These are phyloP conservation scores for Acanthopagrus latus DNA, from an alignment of 2,797 vertebrate genomes.

Conservation along the genomic window DNA sequence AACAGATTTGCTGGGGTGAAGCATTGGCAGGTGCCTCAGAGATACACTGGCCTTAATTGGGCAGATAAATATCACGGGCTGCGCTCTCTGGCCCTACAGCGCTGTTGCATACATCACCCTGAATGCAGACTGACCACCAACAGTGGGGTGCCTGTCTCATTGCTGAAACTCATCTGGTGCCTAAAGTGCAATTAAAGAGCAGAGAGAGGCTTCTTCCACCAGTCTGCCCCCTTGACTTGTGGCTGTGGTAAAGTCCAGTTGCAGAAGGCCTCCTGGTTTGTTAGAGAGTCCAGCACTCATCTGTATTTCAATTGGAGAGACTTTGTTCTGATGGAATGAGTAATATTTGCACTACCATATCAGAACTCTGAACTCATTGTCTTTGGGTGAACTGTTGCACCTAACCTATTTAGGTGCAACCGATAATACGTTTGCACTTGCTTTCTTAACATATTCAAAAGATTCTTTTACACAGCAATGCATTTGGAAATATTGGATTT, in stretches of 20 bases:
- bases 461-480: too few relatives aligned
- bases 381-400: too few relatives aligned
- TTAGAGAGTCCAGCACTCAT: conserved; percentile 9
- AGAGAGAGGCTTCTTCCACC: conserved; percentile 57
- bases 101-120: conserved; percentile 68
- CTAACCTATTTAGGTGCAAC: too few relatives aligned
- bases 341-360: too few relatives aligned
- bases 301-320: conserved; percentile 12
- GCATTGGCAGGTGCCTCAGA: conserved; percentile 67
- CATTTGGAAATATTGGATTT: too few relatives aligned
- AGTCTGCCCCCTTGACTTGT: conserved; percentile 39
- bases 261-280: conserved; percentile 15
- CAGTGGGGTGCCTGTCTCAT: conserved; percentile 66
- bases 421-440: too few relatives aligned
- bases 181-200: conserved; percentile 73
- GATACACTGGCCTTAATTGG: conserved; percentile 84
- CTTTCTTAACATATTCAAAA: too few relatives aligned
- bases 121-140: conserved; percentile 71
- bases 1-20: conserved; percentile 66
- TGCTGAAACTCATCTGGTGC: conserved; percentile 67
- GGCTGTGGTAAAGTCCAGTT: conserved; percentile 13
- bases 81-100: conserved; percentile 61
- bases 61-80: conserved; percentile 82
- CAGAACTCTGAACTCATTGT: too few relatives aligned
- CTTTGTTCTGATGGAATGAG: too few relatives aligned